These are phyloP conservation scores for Tetragonula carbonaria DNA, from an alignment of 2,888 invertebrate genomes.

Conservation along the genomic window DNA sequence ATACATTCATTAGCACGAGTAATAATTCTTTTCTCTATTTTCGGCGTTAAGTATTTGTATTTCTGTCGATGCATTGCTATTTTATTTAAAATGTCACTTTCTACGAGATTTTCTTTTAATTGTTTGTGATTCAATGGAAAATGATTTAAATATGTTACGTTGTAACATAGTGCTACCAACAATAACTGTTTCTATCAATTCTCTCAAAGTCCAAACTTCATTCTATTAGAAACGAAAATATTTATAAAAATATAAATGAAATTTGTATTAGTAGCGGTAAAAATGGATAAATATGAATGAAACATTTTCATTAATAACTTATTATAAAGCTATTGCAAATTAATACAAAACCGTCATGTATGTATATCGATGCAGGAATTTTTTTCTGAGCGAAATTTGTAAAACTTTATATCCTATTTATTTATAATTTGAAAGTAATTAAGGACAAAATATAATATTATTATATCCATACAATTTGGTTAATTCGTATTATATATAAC, in stretches of 20 bases:
- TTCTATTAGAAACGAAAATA: too few relatives aligned
- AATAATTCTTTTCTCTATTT: neutral
- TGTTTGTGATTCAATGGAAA: neutral
- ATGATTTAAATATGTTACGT: neutral
- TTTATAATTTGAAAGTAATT: neutral
- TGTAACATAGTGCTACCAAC: neutral
- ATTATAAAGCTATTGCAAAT: neutral
- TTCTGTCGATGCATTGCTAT: neutral
- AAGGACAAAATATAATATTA: neutral
- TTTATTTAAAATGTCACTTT: neutral
- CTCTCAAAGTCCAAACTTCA: neutral
- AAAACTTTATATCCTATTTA: neutral
- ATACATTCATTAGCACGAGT: constrained; percentile 47
- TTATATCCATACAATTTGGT: neutral
- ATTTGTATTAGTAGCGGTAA: too few relatives aligned
- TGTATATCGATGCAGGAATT: neutral
- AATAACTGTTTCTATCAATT: neutral
- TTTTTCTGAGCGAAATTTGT: neutral
- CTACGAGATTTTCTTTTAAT: neutral
- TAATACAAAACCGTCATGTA: neutral
- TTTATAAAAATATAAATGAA: too few relatives aligned
- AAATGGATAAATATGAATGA: too few relatives aligned
- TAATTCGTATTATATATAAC: neutral
- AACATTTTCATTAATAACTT: neutral
- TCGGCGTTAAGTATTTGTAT: constrained; percentile 20